Base-by-base conservation (phyloP, 2,888 invertebrate genomes). In the Tuberolachnus salignus region DNA sequence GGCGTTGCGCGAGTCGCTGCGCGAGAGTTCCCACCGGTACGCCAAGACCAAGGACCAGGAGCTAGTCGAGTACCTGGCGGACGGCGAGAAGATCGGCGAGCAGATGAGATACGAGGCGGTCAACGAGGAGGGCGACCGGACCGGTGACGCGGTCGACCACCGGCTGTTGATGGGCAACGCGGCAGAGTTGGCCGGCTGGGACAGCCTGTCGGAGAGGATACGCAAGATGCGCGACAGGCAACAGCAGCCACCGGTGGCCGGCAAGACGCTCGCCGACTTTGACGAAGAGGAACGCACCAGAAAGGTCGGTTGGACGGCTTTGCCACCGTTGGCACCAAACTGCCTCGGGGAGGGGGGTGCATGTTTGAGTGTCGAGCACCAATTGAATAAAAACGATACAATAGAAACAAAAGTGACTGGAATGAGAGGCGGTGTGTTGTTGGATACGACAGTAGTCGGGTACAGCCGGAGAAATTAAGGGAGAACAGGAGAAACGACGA, bases 241-340 rank as follows among this genome's bases (percentile, higher is more conserved):
- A 26, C 80, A 82, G 57, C 84, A 70, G 83, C 72, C 83, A 82
- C 64, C 84, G 83, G 66, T 83, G 83, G 88, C 88, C 81, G 92
- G 92, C 83, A 89, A 94, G 80, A 94, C 93, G 86, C 94, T 94
- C 86, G 92, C 91, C 6, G 94, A 94, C 86, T 92, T 94, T 84
- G 94, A 94, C 84, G 91, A 93, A 84, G 94, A 95, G 85, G 94
- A 95, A 85, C 93, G 94, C 85, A 94, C 94, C 9, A 89, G 94
- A 81, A 94, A 94, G 86, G 91, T 92, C 82, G 94, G 94, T 46
- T 34, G 3, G 34, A 34, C 34, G 34, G 6, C 34, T 34, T 34
- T 34, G 34, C 6, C 3, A 34, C 3, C n/a, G n/a, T n/a, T n/a
- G n/a, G n/a, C n/a, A n/a, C n/a, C n/a, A n/a, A n/a, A n/a, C n/a